phyloP scores from a whole-genome alignment of 1,140 invertebrate species.

The Drosophila nikananu region DNA sequence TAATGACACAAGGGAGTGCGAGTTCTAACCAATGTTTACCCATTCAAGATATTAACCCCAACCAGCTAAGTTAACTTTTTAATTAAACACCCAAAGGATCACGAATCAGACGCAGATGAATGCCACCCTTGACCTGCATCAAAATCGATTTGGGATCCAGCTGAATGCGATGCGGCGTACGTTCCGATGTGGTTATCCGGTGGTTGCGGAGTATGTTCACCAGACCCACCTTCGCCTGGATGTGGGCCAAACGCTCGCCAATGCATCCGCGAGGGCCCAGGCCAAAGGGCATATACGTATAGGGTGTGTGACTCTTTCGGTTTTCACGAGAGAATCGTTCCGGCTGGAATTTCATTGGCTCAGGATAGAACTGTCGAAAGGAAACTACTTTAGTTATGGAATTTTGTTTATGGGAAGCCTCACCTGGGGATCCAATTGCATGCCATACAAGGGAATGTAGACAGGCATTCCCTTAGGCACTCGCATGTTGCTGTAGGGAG shows the following conservation, averaged over 20 bases:
- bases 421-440: constrained; percentile 79
- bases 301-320: constrained; percentile 85
- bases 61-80: neutral
- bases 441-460: constrained; percentile 73
- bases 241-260: constrained; percentile 86
- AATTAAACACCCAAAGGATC: constrained; percentile 59
- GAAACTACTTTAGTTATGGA: too few species aligned
- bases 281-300: constrained; percentile 91
- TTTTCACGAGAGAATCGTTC: constrained; percentile 87
- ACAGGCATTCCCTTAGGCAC: constrained; percentile 74
- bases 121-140: constrained; percentile 71
- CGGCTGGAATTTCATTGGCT: constrained; percentile 89
- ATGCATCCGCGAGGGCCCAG: constrained; percentile 92
- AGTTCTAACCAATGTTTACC: too few species aligned
- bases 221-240: constrained; percentile 76
- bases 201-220: constrained; percentile 74
- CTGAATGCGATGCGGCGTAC: constrained; percentile 61
- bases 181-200: constrained; percentile 57
- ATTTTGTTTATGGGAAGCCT: neutral
- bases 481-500: constrained; percentile 61
- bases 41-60: neutral
- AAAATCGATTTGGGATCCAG: constrained; percentile 73
- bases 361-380: constrained; percentile 86
- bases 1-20: neutral
- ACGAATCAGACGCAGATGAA: constrained; percentile 67